Percentiles rank a stretch among this genome's conserved stretches.
Conservation (phyloP, 1,140 invertebrate species). For the Drosophila pseudoobscura region DNA sequence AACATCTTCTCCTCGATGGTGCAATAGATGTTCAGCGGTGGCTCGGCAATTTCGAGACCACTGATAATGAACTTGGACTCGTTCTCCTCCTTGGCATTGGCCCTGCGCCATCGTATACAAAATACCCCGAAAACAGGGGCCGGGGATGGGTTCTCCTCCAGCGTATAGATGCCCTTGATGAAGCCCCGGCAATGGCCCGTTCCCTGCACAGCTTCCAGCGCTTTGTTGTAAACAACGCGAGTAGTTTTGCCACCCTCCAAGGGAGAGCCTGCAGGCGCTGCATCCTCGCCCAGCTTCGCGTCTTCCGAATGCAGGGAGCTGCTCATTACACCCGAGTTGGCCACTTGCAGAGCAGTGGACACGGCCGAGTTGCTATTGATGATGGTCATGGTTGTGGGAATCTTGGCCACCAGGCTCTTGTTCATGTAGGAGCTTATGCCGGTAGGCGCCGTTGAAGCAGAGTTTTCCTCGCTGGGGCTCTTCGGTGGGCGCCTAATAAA, state of each 20-base stretch:
- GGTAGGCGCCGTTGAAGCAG: slow-evolving; percentile 14
- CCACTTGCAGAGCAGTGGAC: slow-evolving; percentile 40
- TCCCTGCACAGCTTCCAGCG: slow-evolving; percentile 72
- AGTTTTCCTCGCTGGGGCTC: slow-evolving; percentile 15
- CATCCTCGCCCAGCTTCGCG: slow-evolving; percentile 48
- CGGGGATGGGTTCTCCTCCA: slow-evolving; percentile 18
- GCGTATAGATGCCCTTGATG: slow-evolving; percentile 66
- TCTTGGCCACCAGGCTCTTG: slow-evolving; percentile 70
- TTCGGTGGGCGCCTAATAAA: slow-evolving; percentile 51
- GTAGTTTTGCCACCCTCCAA: slow-evolving; percentile 41
- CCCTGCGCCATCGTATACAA: slow-evolving; percentile 79
- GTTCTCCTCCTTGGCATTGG: slow-evolving; percentile 73
- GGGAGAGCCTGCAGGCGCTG: not conserved
- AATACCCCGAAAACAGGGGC: slow-evolving; percentile 72
- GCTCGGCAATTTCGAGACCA: slow-evolving; percentile 73
- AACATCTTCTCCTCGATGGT: slow-evolving; percentile 83
- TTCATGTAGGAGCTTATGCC: slow-evolving; percentile 55
- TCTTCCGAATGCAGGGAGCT: slow-evolving; percentile 64
- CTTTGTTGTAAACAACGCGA: slow-evolving; percentile 75
- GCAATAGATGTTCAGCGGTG: slow-evolving; percentile 82
- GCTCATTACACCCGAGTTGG: slow-evolving; percentile 52
- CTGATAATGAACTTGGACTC: slow-evolving; percentile 82
- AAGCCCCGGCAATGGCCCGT: slow-evolving; percentile 79
- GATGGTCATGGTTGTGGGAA: slow-evolving; percentile 79
- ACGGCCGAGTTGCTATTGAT: slow-evolving; percentile 64